Conservation (phyloP, 2,797 vertebrate species). For the Catostomus latipinnis region DNA sequence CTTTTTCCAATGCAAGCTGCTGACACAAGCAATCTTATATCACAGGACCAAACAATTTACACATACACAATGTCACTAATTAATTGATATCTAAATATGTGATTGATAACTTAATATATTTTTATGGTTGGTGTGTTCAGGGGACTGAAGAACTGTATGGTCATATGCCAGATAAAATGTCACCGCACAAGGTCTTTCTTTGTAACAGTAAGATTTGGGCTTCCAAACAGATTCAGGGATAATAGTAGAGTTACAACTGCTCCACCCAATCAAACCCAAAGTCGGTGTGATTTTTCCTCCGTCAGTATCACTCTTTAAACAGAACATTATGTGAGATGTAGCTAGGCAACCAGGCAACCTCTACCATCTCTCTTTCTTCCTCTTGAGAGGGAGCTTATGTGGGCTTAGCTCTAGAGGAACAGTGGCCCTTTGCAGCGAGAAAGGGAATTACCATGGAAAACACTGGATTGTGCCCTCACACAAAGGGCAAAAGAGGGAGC, state of each 20-base stretch:
- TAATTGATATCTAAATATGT: not conserved
- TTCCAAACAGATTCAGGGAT: slow-evolving; percentile 25
- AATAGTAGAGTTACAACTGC: slow-evolving; percentile 38
- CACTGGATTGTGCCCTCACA: slow-evolving; percentile 64
- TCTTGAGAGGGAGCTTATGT: slow-evolving; percentile 80
- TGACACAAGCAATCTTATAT: slow-evolving; percentile 53
- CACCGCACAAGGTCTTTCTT: not conserved
- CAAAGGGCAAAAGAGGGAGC: slow-evolving; percentile 47
- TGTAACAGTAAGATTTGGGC: slow-evolving; percentile 18
- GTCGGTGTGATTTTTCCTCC: slow-evolving; percentile 57
- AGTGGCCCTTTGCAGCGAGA: slow-evolving; percentile 69
- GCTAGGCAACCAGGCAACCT: slow-evolving; percentile 78
- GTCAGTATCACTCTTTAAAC: slow-evolving; percentile 76
- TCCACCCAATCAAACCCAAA: slow-evolving; percentile 42
- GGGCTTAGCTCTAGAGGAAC: slow-evolving; percentile 78
- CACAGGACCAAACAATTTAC: slow-evolving; percentile 11
- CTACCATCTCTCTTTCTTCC: slow-evolving; percentile 71
- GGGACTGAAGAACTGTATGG: no score
- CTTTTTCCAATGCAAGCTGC: slow-evolving; percentile 32
- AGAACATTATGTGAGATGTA: slow-evolving; percentile 75
- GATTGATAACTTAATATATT: not conserved
- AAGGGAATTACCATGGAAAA: slow-evolving; percentile 77
- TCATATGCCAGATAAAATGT: not conserved
- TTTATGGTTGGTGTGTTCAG: not conserved
- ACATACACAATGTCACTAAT: not conserved